These are phyloP conservation scores for Platichthys flesus DNA, from an alignment of 2,113 vertebrate species.

Conservation along the genomic window DNA sequence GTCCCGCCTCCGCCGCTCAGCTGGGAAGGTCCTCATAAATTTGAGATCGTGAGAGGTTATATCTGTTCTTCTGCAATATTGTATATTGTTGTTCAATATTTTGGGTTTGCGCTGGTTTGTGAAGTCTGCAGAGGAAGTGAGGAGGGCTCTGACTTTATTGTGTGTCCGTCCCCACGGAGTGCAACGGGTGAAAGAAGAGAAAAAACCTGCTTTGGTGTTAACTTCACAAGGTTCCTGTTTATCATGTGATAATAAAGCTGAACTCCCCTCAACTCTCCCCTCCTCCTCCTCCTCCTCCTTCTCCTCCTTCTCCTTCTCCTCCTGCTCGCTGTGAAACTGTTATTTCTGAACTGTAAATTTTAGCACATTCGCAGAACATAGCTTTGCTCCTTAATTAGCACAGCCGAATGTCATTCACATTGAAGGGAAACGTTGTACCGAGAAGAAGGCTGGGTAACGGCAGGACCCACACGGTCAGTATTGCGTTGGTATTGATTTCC, in stretches of 20 bases:
- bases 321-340: slow-evolving; percentile 33
- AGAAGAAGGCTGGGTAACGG: slow-evolving; percentile 39
- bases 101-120: slow-evolving; percentile 59
- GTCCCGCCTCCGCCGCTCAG: neutral
- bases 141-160: slow-evolving; percentile 53
- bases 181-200: slow-evolving; percentile 4
- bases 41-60: slow-evolving; percentile 28
- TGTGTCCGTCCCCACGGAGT: slow-evolving; percentile 32
- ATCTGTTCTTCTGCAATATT: slow-evolving; percentile 26
- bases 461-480: slow-evolving; percentile 38
- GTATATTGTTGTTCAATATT: slow-evolving; percentile 56
- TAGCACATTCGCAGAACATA: slow-evolving; percentile 47
- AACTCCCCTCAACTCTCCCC: neutral
- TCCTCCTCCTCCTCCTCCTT: neutral
- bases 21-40: slow-evolving; percentile 28
- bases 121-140: slow-evolving; percentile 40
- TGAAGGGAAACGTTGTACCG: slow-evolving; percentile 44
- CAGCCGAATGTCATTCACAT: slow-evolving; percentile 48
- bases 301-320: neutral
- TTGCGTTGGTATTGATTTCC: slow-evolving; percentile 50
- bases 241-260: slow-evolving; percentile 45
- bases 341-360: slow-evolving; percentile 55
- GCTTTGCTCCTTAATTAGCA: slow-evolving; percentile 68
- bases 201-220: slow-evolving; percentile 42
- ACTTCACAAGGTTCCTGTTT: slow-evolving; percentile 69